phyloP scores from a whole-genome alignment of 2,888 invertebrate species.

The Drosophila subquinaria region DNA sequence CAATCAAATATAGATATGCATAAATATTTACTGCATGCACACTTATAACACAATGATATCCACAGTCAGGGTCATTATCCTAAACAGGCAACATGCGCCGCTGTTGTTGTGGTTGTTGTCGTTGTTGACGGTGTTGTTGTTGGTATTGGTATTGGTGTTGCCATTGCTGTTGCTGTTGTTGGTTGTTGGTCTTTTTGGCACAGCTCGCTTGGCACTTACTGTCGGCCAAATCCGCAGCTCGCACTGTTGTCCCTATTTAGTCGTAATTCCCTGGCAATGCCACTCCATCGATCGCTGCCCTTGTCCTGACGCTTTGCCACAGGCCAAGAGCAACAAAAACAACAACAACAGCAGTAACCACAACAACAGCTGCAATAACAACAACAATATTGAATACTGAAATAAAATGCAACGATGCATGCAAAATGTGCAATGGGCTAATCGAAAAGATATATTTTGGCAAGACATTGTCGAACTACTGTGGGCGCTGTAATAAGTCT shows the following conservation, averaged over 20 bases:
- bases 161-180: slow-evolving; percentile 18
- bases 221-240: slow-evolving; percentile 39
- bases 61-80: slow-evolving; percentile 72
- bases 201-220: slow-evolving; percentile 20
- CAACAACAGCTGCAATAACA: neutral
- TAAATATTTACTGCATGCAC: slow-evolving; percentile 29
- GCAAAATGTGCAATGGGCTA: slow-evolving; percentile 58
- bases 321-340: slow-evolving; percentile 56
- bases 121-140: slow-evolving; percentile 3
- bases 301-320: slow-evolving; percentile 58
- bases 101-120: slow-evolving; percentile 5
- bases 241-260: slow-evolving; percentile 53
- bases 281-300: slow-evolving; percentile 61
- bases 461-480: slow-evolving; percentile 24
- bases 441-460: slow-evolving; percentile 39
- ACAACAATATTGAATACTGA: slow-evolving; percentile 29
- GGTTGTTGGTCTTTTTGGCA: slow-evolving; percentile 40
- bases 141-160: neutral
- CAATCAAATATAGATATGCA: slow-evolving; percentile 24
- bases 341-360: slow-evolving; percentile 19
- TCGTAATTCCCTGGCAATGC: slow-evolving; percentile 21
- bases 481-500: slow-evolving; percentile 22
- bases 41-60: slow-evolving; percentile 30
- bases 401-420: slow-evolving; percentile 63
- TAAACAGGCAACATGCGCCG: slow-evolving; percentile 51